A percentile compares a stretch with the other conserved stretches of the same genome.
phyloP scores from a whole-genome alignment of 2,113 vertebrate genomes.

The Equus przewalskii region DNA sequence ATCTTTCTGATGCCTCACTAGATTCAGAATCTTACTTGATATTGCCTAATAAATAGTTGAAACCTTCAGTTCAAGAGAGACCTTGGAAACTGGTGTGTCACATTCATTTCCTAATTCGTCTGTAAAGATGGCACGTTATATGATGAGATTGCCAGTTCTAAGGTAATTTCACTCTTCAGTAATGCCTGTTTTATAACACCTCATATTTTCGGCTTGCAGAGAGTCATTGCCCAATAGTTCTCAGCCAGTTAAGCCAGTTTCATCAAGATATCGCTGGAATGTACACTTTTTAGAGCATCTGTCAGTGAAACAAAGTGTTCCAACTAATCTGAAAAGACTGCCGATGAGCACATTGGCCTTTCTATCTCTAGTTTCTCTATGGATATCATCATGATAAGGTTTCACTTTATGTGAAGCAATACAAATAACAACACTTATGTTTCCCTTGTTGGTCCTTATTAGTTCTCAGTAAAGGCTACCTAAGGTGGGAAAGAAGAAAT shows the following conservation, averaged over 20 bases:
- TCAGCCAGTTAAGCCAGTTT: not conserved
- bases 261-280: not conserved
- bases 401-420: not conserved
- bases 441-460: not conserved
- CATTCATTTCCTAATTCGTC: not conserved
- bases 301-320: not conserved
- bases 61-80: not conserved
- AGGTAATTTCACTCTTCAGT: not conserved
- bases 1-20: not conserved
- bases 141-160: not conserved
- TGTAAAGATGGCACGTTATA: not conserved
- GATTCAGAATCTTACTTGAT: not conserved
- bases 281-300: not conserved
- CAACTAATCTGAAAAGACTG: not conserved
- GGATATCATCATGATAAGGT: not conserved
- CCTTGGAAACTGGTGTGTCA: not conserved
- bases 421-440: not conserved
- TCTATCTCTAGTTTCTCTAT: not conserved
- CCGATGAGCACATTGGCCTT: not conserved
- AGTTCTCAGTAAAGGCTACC: not conserved
- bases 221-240: not conserved
- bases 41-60: not conserved
- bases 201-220: not conserved
- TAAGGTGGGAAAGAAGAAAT: not conserved
- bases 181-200: not conserved